Base-by-base conservation (phyloP, 2,888 invertebrate genomes). In the Drosophila differens region DNA sequence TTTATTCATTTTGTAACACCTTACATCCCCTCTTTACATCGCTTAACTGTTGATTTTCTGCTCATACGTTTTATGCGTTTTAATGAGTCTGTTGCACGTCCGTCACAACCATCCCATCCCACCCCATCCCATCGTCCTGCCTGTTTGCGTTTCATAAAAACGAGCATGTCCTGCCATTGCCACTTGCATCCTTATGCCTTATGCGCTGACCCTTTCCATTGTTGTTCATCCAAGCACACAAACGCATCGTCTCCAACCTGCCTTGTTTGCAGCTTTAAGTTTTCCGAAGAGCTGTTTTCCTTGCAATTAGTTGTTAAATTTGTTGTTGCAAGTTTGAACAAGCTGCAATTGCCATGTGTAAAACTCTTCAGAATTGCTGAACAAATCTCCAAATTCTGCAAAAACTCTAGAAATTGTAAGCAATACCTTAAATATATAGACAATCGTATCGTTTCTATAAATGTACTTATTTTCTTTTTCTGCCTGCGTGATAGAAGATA, bases 221-320 rank as follows among this genome's bases (percentile, higher is more conserved):
- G 79, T 73, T 66, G 72, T 67, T 65, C 71, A 65, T 69, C 66
- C 67, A 62, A 59, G 37, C 58, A 37, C 25, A 47, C 30, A 16
- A 35, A 70, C 28, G 32, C 35, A 28, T 16, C 39, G 37, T 49
- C 44, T 51, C 30, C 47, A 52, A 33, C 47, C 57, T 51, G 54
- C 44, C 47, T 54, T 67, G 22, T 44, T 49, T 49, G 53, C 64
- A 60, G 68, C 82, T 76, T 85, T 75, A 86, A 77, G 68, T 75
- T 71, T 79, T 79, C 84, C 83, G 75, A 86, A 90, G 86, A 49
- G 77, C 72, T 77, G 70, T 80, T 89, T 90, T 80, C 90, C 90
- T 89, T 90, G 89, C 90, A 85, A 85, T 90, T 85, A 90, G 90
- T 83, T 85, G 85, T 69, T 39, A 19, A 19, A 39, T 19, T 39